Evolutionary conservation across 2,797 vertebrate species (phyloP), one percentile per base, ranked within the genome.

Genomic region (Chelidonichthys spinosus): DNA sequence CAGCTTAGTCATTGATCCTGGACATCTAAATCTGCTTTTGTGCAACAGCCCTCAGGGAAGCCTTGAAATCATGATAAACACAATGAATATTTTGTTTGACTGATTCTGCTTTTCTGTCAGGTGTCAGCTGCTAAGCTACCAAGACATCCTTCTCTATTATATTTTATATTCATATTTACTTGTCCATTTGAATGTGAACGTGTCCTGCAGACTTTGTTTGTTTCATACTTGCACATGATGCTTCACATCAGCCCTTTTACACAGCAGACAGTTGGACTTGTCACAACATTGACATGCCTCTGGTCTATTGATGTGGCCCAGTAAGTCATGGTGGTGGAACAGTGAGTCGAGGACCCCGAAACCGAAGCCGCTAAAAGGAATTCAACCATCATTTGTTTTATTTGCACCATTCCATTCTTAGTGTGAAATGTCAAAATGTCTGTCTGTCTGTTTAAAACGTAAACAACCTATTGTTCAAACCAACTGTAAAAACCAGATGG

Each of bases 401-500:
- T 66, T 53, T 71, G 60, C 18, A 66, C 33, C 67, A 42, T 52
- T 33, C 6, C 15, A 56, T 64, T 59, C 17, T 50, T 17, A 52
- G 25, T 70, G 56, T 52, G 55, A 50, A 36, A 33, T 46, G 52
- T 63, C 43, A 63, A 25, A 49, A 36, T 15, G 17, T 49, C 25
- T 10, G 43, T 18, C 25, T 25, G 25, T 25, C 25, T 42, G 17
- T 44, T 53, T 10, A 0, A 44, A 33, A 42, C 39, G 43, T 25
- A 15, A 17, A 65, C 25, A 1, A 2, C 5, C 53, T 39, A 33
- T 56, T 70, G 63, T 63, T 52, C 36, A 10, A 52, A 56, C 7
- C n/a, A 40, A 50, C 56, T 67, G 43, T 50, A 64, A 58, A 64
- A 47, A 68, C 17, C 75, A 85, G 59, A 62, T 78, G 79, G 17